A percentile compares a stretch with the other conserved stretches of the same genome.
phyloP scores from a whole-genome alignment of 2,888 invertebrate species.

The Rotaria macrura region DNA sequence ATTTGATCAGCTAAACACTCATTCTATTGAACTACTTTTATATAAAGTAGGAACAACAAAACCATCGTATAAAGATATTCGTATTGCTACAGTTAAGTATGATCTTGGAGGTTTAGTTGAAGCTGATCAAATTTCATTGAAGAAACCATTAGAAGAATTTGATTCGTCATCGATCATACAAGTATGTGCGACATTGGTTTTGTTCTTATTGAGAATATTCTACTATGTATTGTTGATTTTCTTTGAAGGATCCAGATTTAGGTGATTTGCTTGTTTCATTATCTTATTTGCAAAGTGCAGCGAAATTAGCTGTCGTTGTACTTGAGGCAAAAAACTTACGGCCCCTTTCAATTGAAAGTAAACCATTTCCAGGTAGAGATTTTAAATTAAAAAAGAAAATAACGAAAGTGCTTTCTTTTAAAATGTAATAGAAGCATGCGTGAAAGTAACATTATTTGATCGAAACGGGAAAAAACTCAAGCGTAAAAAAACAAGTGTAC shows the following conservation, averaged over 20 bases:
- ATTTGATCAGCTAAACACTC: not conserved
- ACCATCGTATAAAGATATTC: not conserved
- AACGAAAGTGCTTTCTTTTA: not conserved
- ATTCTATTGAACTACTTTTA: not conserved
- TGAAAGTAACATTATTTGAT: conserved; percentile 27
- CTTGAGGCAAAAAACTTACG: conserved; percentile 31
- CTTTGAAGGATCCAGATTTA: conserved; percentile 24
- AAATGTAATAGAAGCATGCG: conserved; percentile 23
- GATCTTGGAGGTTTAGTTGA: not conserved
- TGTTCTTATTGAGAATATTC: not conserved
- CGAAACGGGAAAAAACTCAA: conserved; percentile 30
- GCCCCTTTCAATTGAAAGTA: conserved; percentile 25
- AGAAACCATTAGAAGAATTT: not conserved
- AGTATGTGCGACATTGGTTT: not conserved
- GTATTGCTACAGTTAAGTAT: not conserved
- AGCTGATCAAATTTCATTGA: not conserved
- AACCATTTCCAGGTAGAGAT: not conserved
- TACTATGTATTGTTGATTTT: not conserved
- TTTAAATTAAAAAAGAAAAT: no score
- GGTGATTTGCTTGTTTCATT: conserved; percentile 32
- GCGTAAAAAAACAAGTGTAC: conserved; percentile 30
- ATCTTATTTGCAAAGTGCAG: conserved; percentile 30
- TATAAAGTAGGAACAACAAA: not conserved
- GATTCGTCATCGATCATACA: not conserved
- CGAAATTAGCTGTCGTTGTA: conserved; percentile 27